Evolutionary conservation across 1,140 invertebrate genomes (phyloP), one percentile per base, ranked within the genome.

Genomic region (Myzus persicae): DNA sequence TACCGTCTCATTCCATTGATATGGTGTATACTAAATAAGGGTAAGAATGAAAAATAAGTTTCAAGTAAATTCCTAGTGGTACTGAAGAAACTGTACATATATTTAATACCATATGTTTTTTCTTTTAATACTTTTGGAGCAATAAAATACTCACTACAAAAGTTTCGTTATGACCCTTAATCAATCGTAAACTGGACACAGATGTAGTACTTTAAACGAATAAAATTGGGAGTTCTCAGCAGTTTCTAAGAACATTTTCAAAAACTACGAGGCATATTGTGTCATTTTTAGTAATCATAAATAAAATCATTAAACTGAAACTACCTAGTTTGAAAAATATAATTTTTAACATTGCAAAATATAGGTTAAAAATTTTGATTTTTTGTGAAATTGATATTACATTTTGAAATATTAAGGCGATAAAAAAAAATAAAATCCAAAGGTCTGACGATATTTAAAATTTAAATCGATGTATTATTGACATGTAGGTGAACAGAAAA

Each of bases 151-250:
- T n/a, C 59, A 76, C 59, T 5, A 76, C 31, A 76, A 76, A 76
- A 76, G 59, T 76, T 76, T 76, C 59, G 59, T 76, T 76, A 76
- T 76, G n/a, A 76, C 59, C 59, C 59, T 76, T 76, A 76, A 76
- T 76, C 59, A 76, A 76, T 76, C 36, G 59, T 76, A 76, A 76
- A 76, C 59, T 76, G 59, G 59, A 76, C 59, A 76, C 31, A 76
- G 31, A n/a, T 76, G 14, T 76, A 76, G 59, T 76, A 76, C n/a
- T 76, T 76, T 76, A 24, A 76, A 76, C n/a, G 14, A 5, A n/a
- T n/a, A 18, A 76, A 76, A 76, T 76, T 76, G n/a, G 59, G 59
- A 76, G 59, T n/a, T 76, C n/a, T n/a, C 14, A n/a, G 59, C 36
- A 76, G 31, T 76, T 76, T 76, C 36, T n/a, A n/a, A n/a, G 59